phyloP scores from a whole-genome alignment of 2,113 vertebrate genomes.

The Muntiacus muntjak region DNA sequence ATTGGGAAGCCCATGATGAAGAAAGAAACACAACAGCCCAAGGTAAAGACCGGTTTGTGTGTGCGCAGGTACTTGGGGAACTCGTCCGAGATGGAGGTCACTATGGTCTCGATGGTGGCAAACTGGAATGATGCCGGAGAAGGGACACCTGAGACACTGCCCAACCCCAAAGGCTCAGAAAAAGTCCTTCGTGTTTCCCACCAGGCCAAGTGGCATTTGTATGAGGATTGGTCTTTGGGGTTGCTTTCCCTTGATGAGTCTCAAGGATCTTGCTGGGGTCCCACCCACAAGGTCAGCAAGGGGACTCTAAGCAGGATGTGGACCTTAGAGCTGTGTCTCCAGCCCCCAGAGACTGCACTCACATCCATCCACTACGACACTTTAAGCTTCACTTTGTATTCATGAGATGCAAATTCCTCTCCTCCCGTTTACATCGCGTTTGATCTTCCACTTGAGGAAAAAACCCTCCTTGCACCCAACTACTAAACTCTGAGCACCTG shows the following conservation, averaged over 20 bases:
- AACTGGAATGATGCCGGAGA: slow-evolving; percentile 82
- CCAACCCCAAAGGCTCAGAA: not conserved
- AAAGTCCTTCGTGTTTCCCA: not conserved
- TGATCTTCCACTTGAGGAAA: slow-evolving; percentile 40
- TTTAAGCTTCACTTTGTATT: slow-evolving; percentile 23
- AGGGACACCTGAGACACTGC: not conserved
- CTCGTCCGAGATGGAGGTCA: slow-evolving; percentile 96
- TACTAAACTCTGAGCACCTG: not conserved
- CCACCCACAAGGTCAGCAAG: not conserved
- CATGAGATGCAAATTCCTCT: slow-evolving; percentile 56
- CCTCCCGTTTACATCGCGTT: not conserved
- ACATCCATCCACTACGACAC: not conserved
- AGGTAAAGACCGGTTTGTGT: slow-evolving; percentile 93
- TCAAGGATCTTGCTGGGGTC: not conserved
- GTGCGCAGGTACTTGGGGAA: slow-evolving; percentile 96
- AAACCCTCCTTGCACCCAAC: not conserved
- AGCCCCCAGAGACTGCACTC: not conserved
- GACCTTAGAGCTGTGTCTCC: not conserved
- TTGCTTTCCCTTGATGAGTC: not conserved
- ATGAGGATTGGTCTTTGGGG: not conserved
- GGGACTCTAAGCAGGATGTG: not conserved
- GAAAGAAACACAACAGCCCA: slow-evolving; percentile 90
- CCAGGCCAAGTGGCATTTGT: not conserved
- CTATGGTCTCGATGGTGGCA: slow-evolving; percentile 98
- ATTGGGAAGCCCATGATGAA: slow-evolving; percentile 98